A percentile compares a stretch with the other conserved stretches of the same genome.
Evolutionary conservation across 2,797 vertebrate species (phyloP).

Genomic region (Otolemur crassicaudatus): DNA sequence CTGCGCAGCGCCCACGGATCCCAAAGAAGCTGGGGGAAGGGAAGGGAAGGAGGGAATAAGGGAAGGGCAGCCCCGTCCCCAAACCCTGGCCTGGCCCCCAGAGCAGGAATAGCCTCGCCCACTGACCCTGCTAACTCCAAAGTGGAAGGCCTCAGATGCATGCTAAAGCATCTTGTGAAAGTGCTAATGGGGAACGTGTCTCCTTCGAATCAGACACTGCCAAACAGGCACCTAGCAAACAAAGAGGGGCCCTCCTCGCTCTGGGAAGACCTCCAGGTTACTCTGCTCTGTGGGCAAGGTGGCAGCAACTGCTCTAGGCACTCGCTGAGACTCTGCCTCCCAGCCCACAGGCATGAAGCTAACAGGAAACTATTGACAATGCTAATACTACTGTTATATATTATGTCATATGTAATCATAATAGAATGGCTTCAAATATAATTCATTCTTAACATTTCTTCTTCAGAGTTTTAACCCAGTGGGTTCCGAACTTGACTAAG

Average conservation of each 20-base stretch:
- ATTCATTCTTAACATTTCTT: background rate
- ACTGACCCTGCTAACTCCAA: background rate
- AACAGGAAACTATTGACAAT: background rate
- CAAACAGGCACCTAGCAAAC: slow-evolving; percentile 72
- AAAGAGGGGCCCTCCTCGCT: slow-evolving; percentile 62
- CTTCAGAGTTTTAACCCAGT: background rate
- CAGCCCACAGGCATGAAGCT: background rate
- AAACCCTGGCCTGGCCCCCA: background rate
- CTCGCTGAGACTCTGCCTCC: background rate
- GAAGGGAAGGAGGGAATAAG: background rate
- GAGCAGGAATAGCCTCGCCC: background rate
- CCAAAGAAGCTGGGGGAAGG: background rate
- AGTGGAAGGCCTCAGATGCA: slow-evolving; percentile 60
- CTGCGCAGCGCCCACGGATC: background rate
- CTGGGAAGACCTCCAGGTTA: slow-evolving; percentile 77
- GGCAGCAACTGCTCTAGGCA: slow-evolving; percentile 34
- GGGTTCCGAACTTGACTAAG: background rate
- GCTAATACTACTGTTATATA: background rate
- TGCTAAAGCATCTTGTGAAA: slow-evolving; percentile 78
- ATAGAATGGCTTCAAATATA: background rate
- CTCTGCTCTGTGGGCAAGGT: slow-evolving; percentile 56
- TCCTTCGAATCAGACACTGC: slow-evolving; percentile 67
- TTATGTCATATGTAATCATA: background rate
- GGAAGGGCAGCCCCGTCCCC: background rate
- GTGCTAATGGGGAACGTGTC: slow-evolving; percentile 73